Evolutionary conservation across 2,113 vertebrate species (phyloP), one percentile per base, ranked within the genome.

Genomic region (Piaya cayana): DNA sequence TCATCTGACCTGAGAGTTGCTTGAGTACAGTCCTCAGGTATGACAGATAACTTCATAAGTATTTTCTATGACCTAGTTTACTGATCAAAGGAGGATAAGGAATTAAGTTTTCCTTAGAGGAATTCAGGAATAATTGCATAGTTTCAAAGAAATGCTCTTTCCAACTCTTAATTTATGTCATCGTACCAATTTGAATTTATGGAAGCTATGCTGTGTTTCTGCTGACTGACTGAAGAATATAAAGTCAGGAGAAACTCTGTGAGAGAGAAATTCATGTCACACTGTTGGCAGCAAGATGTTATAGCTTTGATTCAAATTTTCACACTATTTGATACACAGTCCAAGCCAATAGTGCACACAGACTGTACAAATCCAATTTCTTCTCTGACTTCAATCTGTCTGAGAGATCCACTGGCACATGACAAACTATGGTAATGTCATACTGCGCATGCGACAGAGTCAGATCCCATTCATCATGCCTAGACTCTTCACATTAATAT

Each of bases 291-390:
- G 22, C 23, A 74, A 77, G 45, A 74, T 76, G 26, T 56, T 34
- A 37, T 29, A 82, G 15, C 39, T 90, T 76, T 90, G 45, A 55
- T 80, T 92, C 13, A 59, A 50, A 94, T 92, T 94, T 86, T 42
- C 47, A 75, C 2, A 6, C 13, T 45, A 36, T 86, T 93, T 1
- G 3, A 77, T 58, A 37, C 64, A 59, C 8, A n/a, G 39, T 43
- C 22, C 34, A 82, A 78, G 21, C 49, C 47, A 59, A 25, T 3
- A 71, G 45, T 21, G 26, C 15, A 16, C 23, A 42, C 10, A 53
- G 29, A 37, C 5, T 71, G 50, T 58, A 69, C 13, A 96, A 95
- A 90, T 88, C 76, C 34, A 20, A 42, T 82, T 80, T 92, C 50
- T 79, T 82, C 59, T 0, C 0, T 63, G 83, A 34, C 52, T 74